phyloP scores from a whole-genome alignment of 2,797 vertebrate genomes.

The Parauchenoglanis punctatus region DNA sequence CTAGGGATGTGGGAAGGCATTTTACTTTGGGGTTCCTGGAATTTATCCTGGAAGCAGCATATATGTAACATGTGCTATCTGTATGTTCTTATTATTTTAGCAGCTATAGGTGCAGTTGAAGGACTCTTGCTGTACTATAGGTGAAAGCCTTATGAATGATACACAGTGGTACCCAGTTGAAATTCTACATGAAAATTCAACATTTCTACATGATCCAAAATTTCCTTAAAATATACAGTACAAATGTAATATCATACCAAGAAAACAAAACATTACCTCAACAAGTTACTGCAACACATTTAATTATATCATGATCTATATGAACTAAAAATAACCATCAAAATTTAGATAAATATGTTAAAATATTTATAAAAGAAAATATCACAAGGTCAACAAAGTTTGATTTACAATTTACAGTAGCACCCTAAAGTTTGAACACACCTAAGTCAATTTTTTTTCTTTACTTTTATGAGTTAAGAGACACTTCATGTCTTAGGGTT shows the following conservation, averaged over 20 bases:
- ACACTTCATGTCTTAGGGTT: no score
- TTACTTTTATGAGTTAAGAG: no score
- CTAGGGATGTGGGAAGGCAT: no score
- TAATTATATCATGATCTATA: background rate
- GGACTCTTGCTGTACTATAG: background rate
- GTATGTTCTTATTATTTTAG: no score
- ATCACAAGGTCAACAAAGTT: background rate
- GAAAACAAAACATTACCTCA: background rate
- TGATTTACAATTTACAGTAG: background rate
- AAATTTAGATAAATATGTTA: background rate
- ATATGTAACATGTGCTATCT: background rate
- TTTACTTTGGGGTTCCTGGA: no score
- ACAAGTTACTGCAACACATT: background rate
- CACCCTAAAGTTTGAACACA: no score
- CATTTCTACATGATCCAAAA: background rate
- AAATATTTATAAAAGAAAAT: no score
- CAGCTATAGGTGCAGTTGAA: no score
- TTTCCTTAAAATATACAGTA: no score
- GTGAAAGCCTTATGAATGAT: background rate
- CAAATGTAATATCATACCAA: background rate
- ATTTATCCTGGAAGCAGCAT: no score
- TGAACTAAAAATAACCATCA: background rate
- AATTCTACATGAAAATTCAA: no score
- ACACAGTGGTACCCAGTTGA: background rate
- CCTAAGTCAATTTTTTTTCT: no score